Conservation (phyloP, 2,888 invertebrate genomes). For the Thecophora atra region DNA sequence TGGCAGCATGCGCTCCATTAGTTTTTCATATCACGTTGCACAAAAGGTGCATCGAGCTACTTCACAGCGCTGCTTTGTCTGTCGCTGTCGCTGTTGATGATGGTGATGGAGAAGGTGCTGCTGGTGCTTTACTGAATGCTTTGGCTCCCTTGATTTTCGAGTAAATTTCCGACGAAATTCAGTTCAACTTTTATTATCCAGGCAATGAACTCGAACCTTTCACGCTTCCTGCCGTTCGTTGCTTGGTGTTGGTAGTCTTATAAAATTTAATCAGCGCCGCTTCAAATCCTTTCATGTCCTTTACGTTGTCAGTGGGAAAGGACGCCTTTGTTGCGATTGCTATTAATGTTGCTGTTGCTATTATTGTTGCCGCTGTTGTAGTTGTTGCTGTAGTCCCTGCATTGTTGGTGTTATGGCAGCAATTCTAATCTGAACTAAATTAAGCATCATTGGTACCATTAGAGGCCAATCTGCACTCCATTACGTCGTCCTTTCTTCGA, state of each 20-base stretch:
- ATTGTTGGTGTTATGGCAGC: conserved; percentile 26
- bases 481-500: neutral
- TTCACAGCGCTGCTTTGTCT: conserved; percentile 12
- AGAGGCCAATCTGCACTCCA: conserved; percentile 32
- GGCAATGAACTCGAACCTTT: conserved; percentile 16
- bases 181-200: conserved; percentile 31
- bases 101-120: neutral
- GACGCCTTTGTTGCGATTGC: conserved; percentile 5
- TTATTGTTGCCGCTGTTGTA: neutral
- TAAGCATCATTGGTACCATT: conserved; percentile 34
- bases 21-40: conserved; percentile 31
- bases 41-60: conserved; percentile 31
- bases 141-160: conserved; percentile 23
- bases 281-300: conserved; percentile 31
- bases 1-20: conserved; percentile 13
- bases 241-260: conserved; percentile 10
- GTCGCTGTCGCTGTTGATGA: neutral
- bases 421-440: conserved; percentile 33
- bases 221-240: neutral
- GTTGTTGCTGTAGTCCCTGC: neutral
- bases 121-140: neutral
- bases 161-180: conserved; percentile 24
- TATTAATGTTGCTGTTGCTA: conserved; percentile 6
- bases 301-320: conserved; percentile 25
- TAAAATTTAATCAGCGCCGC: conserved; percentile 33